phyloP scores from a whole-genome alignment of 2,797 vertebrate genomes.

The Parotocinclus haroldoi region DNA sequence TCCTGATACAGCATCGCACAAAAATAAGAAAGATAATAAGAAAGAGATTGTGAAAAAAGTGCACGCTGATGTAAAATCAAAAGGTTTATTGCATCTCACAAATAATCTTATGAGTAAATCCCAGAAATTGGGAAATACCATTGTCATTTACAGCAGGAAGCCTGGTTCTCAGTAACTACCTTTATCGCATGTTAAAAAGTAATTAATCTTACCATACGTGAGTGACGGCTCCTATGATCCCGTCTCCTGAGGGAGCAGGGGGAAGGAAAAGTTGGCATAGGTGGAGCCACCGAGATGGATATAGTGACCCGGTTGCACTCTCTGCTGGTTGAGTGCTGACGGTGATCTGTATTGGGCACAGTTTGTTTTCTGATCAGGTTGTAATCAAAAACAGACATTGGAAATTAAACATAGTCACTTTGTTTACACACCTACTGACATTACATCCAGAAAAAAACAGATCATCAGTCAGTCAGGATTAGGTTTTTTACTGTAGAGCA shows the following conservation, averaged over 20 bases:
- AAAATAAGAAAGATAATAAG: conserved; percentile 21
- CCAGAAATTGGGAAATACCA: too few species aligned
- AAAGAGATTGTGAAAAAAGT: background rate
- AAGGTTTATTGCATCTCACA: background rate
- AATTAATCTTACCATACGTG: conserved; percentile 76
- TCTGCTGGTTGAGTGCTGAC: conserved; percentile 78
- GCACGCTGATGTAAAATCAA: background rate
- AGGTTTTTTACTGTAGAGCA: too few species aligned
- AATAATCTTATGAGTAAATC: too few species aligned
- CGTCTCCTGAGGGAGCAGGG: conserved; percentile 80
- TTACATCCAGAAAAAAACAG: too few species aligned
- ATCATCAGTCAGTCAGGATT: too few species aligned
- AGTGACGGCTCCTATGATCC: conserved; percentile 81
- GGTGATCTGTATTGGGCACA: conserved; percentile 71
- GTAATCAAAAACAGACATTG: too few species aligned
- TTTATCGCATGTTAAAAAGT: too few species aligned
- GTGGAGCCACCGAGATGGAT: conserved; percentile 82
- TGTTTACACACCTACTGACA: too few species aligned
- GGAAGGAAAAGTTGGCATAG: conserved; percentile 87
- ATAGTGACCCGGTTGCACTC: conserved; percentile 82
- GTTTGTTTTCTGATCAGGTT: too few species aligned
- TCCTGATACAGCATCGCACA: conserved; percentile 66
- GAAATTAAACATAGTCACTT: too few species aligned
- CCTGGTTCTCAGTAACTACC: too few species aligned
- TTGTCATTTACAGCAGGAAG: background rate